These are phyloP conservation scores for Parnassius apollo DNA, from an alignment of 2,888 invertebrate species.

Conservation along the genomic window DNA sequence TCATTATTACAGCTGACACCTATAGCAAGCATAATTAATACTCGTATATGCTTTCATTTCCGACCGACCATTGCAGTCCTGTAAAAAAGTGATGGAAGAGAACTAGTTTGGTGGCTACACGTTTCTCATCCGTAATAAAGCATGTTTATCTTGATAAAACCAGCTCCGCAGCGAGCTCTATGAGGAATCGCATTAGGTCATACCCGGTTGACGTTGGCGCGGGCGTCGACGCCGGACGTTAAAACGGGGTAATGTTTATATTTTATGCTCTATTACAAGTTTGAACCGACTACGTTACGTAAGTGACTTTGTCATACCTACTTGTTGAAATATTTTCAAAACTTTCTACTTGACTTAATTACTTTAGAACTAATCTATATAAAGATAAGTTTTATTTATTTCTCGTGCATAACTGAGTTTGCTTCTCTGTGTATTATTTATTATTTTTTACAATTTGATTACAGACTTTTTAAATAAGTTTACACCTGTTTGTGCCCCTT, in stretches of 20 bases:
- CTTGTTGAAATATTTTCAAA: too few relatives aligned
- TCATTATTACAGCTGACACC: too few relatives aligned
- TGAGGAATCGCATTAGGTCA: slow-evolving; percentile 28
- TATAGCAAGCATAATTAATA: slow-evolving; percentile 1
- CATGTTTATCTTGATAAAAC: slow-evolving; percentile 30
- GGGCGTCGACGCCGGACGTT: slow-evolving; percentile 5
- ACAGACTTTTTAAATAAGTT: too few relatives aligned
- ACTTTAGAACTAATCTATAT: too few relatives aligned
- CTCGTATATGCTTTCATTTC: slow-evolving; percentile 27
- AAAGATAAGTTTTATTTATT: too few relatives aligned
- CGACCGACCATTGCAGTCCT: slow-evolving; percentile 32
- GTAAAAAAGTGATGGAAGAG: slow-evolving; percentile 28
- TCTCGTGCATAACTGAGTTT: too few relatives aligned
- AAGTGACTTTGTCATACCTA: too few relatives aligned
- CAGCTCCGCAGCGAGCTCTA: slow-evolving; percentile 25
- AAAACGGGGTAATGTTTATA: slow-evolving; percentile 2
- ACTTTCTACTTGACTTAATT: too few relatives aligned
- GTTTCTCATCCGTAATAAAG: slow-evolving; percentile 36
- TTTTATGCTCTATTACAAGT: slow-evolving; percentile 4
- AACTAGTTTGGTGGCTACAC: slow-evolving; percentile 35
- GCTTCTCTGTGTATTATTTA: too few relatives aligned
- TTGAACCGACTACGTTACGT: neutral
- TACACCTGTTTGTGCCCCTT: too few relatives aligned
- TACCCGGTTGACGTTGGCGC: slow-evolving; percentile 19
- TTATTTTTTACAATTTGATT: too few relatives aligned